Conservation (phyloP, 2,797 vertebrate genomes). For the Carapus acus region DNA sequence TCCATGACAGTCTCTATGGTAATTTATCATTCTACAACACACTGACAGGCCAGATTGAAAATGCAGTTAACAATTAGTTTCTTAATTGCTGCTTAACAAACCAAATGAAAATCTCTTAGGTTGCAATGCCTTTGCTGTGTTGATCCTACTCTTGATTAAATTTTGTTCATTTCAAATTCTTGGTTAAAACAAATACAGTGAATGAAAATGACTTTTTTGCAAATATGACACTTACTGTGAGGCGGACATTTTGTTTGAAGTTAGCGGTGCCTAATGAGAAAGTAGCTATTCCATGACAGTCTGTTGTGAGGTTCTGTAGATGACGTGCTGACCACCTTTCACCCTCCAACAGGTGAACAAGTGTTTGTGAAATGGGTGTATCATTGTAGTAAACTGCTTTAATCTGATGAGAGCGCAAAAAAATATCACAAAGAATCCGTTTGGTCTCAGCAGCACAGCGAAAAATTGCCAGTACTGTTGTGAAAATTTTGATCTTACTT, state of each 20-base stretch:
- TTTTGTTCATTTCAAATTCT: too few species aligned
- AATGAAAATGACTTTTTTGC: too few species aligned
- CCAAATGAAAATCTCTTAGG: too few species aligned
- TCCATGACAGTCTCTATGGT: too few species aligned
- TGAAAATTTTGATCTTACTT: conserved; percentile 36
- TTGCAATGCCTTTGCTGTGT: too few species aligned
- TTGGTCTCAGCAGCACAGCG: neutral
- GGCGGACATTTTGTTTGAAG: neutral
- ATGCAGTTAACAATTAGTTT: too few species aligned
- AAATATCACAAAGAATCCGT: neutral
- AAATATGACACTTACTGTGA: conserved; percentile 38
- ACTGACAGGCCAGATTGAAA: too few species aligned
- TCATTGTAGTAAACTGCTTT: conserved; percentile 52
- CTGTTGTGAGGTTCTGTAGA: conserved; percentile 60
- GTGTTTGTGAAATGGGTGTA: conserved; percentile 42
- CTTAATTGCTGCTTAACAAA: too few species aligned
- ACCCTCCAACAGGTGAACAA: conserved; percentile 50
- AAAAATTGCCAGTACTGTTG: neutral
- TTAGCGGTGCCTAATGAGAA: conserved; percentile 51
- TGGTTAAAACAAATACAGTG: too few species aligned
- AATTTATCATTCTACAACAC: too few species aligned
- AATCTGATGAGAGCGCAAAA: conserved; percentile 48
- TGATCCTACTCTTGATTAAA: too few species aligned
- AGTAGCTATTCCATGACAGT: conserved; percentile 49
- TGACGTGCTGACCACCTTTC: conserved; percentile 1